Evolutionary conservation across 30 jellyfish, hydroid and myxozoan genomes (phyloP).

Genomic region (Turritopsis rubra): DNA sequence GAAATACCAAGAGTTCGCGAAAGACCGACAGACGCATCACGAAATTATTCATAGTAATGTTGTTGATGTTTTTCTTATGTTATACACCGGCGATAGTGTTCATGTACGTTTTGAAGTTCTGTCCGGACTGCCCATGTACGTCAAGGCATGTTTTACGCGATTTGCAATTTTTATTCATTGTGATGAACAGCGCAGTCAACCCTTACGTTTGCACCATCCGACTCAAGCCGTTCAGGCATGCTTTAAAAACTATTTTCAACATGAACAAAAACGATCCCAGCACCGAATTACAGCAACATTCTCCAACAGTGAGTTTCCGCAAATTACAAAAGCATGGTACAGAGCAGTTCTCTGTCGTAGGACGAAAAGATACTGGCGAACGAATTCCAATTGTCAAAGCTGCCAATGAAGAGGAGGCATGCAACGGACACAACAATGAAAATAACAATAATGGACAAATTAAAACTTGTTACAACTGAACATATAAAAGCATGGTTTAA

Average conservation of each 20-base stretch:
- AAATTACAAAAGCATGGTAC: neutral
- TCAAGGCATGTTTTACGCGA: constrained; percentile 85
- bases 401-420: neutral
- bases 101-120: constrained; percentile 65
- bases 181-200: constrained; percentile 69
- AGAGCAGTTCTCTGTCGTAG: neutral
- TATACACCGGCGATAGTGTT: constrained; percentile 73
- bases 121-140: constrained; percentile 71
- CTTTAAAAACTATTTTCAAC: constrained; percentile 39
- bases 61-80: constrained; percentile 44
- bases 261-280: neutral
- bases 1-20: constrained; percentile 1
- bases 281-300: neutral
- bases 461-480: neutral
- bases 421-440: neutral
- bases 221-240: constrained; percentile 71
- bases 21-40: constrained; percentile 57
- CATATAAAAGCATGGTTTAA: neutral
- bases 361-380: neutral
- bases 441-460: neutral
- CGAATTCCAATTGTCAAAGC: neutral
- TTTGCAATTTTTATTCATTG: constrained; percentile 61
- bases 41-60: constrained; percentile 44
- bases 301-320: neutral
- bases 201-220: constrained; percentile 89